Percentiles rank a stretch among this genome's conserved stretches.
Conservation (phyloP, 2,113 vertebrate species). For the Seriola rivoliana region DNA sequence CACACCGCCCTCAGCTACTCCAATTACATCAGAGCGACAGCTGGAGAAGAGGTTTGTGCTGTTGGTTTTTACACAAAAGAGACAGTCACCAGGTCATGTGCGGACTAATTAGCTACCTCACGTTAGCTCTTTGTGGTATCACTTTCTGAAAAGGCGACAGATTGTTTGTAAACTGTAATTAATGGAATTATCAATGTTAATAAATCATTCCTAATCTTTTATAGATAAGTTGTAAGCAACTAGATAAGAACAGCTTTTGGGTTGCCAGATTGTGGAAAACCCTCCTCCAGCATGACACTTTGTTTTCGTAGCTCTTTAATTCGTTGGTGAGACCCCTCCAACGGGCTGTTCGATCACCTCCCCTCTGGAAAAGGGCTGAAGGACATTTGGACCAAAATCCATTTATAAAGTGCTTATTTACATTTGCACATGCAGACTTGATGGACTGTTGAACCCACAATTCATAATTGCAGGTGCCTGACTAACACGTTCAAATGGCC, state of each 20-base stretch:
- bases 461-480: too few relatives aligned
- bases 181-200: background rate
- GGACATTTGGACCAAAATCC: background rate
- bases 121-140: background rate
- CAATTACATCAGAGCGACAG: constrained; percentile 81
- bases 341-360: background rate
- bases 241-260: background rate
- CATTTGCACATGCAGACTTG: background rate
- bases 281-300: background rate
- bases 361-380: too few relatives aligned
- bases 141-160: background rate
- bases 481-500: too few relatives aligned
- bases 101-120: background rate
- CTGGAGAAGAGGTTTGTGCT: constrained; percentile 83
- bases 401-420: background rate
- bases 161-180: background rate
- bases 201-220: background rate
- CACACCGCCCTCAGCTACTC: constrained; percentile 80
- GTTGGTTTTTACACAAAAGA: background rate
- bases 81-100: background rate
- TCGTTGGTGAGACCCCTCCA: background rate
- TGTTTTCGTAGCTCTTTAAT: background rate
- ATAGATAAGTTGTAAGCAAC: background rate
- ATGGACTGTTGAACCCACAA: too few relatives aligned
- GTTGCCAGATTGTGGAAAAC: background rate